phyloP scores from a whole-genome alignment of 2,113 vertebrate genomes.

The Takifugu bimaculatus region DNA sequence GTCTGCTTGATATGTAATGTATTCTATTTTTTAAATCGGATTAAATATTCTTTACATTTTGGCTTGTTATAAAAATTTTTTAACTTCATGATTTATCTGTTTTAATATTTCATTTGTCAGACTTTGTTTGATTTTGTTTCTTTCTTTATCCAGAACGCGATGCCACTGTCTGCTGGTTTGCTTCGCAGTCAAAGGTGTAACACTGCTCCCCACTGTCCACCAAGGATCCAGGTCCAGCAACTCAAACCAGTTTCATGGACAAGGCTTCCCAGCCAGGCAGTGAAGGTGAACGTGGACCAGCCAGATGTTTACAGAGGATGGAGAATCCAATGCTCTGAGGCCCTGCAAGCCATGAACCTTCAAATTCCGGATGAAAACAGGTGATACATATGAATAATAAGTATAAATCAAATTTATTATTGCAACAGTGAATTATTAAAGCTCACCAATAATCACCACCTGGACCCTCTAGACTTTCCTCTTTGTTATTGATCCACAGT shows the following conservation, averaged over 20 bases:
- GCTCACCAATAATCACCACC: no score
- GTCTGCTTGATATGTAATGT: neutral
- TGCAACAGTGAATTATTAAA: no score
- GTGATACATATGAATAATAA: conserved; percentile 33
- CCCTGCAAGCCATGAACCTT: conserved; percentile 86
- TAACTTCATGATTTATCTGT: no score
- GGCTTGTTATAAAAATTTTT: no score
- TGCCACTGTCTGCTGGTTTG: conserved; percentile 90
- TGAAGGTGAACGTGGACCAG: conserved; percentile 79
- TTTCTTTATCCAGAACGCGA: conserved; percentile 78
- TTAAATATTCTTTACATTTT: no score
- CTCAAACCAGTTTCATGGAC: conserved; percentile 84
- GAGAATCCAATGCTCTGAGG: conserved; percentile 83
- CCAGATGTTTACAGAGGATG: conserved; percentile 86
- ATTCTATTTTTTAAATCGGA: no score
- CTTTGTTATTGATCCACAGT: no score
- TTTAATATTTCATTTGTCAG: neutral
- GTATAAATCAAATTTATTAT: no score
- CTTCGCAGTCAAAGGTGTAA: conserved; percentile 89
- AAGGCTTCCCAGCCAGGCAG: conserved; percentile 80
- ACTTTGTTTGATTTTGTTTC: neutral
- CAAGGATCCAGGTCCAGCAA: conserved; percentile 86
- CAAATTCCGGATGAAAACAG: conserved; percentile 95
- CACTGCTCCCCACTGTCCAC: conserved; percentile 83
- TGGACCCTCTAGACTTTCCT: no score